Evolutionary conservation across 2,888 invertebrate genomes (phyloP), one percentile per base, ranked within the genome.

Genomic region (Drosophila histrio): DNA sequence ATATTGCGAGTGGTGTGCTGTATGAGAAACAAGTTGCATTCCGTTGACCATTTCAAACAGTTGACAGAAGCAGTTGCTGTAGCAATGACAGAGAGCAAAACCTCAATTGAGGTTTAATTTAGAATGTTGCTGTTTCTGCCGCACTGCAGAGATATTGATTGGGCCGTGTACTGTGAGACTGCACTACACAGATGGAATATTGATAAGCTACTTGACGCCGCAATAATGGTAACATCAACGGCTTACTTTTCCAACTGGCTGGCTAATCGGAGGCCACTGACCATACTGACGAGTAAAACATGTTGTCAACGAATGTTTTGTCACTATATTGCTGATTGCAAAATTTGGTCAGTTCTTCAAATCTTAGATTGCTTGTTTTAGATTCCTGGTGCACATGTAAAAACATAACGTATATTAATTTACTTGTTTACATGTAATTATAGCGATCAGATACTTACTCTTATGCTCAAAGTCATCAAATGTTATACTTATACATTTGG

Each of bases 21-120:
- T 62, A 79, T 75, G 72, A 69, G 75, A 90, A 90, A 90, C 90
- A 74, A 87, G 89, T 89, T 87, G 81, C 89, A 90, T 90, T 90
- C 90, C 90, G 67, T 83, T 90, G 90, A 89, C 90, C 90, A 90
- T 90, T 90, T 90, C 84, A 68, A 84, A 80, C 74, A 79, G 83
- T 81, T 76, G 72, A 61, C 84, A 78, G 68, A 73, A 76, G 71
- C 77, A 63, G 60, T 66, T 66, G 59, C 62, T 64, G 44, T 26
- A 38, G 46, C 57, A 57, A 36, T 54, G 52, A 44, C 71, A 52
- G 52, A 67, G 71, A 66, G 38, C 66, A 58, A 84, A 75, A 63
- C 76, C 64, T 50, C 77, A 82, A 80, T 82, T 80, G 85, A 60
- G 56, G 80, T 88, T 89, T 87, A 80, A 87, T 89, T 87, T 89